Conservation (phyloP, 35 echinoderm and acorn worm genomes). For the Heliocidaris erythrogramma region DNA sequence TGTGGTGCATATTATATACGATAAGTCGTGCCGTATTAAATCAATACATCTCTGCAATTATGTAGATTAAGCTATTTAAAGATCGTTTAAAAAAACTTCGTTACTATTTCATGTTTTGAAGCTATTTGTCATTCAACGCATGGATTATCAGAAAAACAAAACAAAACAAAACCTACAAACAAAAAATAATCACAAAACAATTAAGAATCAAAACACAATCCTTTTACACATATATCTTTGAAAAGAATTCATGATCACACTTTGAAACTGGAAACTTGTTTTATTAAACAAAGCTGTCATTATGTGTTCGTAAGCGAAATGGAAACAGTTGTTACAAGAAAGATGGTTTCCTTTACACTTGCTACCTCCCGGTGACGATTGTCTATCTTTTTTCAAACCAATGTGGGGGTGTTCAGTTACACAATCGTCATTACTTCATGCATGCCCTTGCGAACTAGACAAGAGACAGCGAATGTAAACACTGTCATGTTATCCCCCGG, state of each 20-base stretch:
- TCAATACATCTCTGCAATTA: too few species aligned
- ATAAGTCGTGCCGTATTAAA: too few species aligned
- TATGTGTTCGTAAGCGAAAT: not conserved
- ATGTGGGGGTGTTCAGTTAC: not conserved
- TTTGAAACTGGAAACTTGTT: not conserved
- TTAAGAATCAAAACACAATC: too few species aligned
- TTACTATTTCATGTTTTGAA: too few species aligned
- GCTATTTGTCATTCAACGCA: too few species aligned
- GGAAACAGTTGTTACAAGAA: not conserved
- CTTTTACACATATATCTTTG: too few species aligned
- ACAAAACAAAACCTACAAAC: too few species aligned
- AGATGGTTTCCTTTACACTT: not conserved
- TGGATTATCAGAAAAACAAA: too few species aligned
- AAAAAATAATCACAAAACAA: too few species aligned
- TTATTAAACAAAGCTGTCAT: not conserved
- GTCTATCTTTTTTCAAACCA: not conserved
- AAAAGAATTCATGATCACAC: not conserved
- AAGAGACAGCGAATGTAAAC: not conserved
- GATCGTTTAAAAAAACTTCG: too few species aligned
- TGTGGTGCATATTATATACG: too few species aligned
- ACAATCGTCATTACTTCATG: not conserved
- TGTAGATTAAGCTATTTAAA: too few species aligned
- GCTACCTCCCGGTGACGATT: not conserved
- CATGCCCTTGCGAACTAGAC: not conserved
- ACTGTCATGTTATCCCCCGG: not conserved